Evolutionary conservation across 2,888 invertebrate species (phyloP).

Genomic region (Catocala nupta): DNA sequence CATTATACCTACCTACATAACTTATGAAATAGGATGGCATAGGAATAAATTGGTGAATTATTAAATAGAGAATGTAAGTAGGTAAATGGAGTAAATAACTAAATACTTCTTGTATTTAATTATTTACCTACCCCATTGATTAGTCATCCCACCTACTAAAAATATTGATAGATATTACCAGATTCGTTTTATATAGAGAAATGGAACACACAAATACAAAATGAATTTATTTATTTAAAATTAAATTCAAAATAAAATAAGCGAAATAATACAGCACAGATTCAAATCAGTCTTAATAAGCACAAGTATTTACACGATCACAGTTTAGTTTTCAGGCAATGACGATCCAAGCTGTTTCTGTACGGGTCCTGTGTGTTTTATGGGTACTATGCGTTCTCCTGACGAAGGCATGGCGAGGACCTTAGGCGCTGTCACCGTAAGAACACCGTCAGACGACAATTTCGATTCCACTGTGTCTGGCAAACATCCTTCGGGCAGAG

Average conservation of each 20-base stretch:
- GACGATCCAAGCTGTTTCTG: conserved; percentile 62
- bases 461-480: conserved; percentile 90
- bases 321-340: conserved; percentile 1
- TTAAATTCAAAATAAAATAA: conserved; percentile 4
- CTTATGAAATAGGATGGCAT: too few species aligned
- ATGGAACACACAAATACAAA: neutral
- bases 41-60: too few species aligned
- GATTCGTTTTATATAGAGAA: neutral
- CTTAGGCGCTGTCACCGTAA: conserved; percentile 91
- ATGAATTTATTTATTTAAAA: neutral
- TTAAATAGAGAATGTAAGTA: too few species aligned
- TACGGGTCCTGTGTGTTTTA: conserved; percentile 87
- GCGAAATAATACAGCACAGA: conserved; percentile 32
- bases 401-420: conserved; percentile 72
- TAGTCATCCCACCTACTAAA: too few species aligned
- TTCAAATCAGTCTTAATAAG: conserved; percentile 65
- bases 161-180: too few species aligned
- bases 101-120: too few species aligned
- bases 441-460: conserved; percentile 92
- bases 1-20: too few species aligned
- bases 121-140: too few species aligned
- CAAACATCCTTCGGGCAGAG: conserved; percentile 91
- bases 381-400: conserved; percentile 88
- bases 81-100: too few species aligned
- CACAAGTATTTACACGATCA: conserved; percentile 15